Percentiles rank a stretch among this genome's conserved stretches.
Evolutionary conservation across 2,888 invertebrate genomes (phyloP).

Genomic region (Philereme vetulata): DNA sequence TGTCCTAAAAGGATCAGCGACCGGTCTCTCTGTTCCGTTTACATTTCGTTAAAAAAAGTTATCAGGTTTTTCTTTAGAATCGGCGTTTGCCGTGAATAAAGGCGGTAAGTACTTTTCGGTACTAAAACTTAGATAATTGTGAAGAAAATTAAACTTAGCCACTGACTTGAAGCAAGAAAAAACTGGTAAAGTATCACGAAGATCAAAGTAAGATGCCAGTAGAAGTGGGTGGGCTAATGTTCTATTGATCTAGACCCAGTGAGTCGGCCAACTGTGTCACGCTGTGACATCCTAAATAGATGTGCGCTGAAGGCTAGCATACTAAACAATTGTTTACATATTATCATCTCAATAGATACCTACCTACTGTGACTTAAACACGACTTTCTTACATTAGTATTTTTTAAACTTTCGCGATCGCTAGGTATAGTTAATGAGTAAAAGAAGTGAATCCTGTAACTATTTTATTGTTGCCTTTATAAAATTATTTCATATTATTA

Average conservation of each 20-base stretch:
- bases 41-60: not conserved
- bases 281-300: slow-evolving; percentile 10
- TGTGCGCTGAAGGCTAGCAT: slow-evolving; percentile 17
- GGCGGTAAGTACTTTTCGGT: too few relatives aligned
- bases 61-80: too few relatives aligned
- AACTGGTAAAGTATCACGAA: too few relatives aligned
- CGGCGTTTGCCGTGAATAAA: too few relatives aligned
- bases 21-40: slow-evolving; percentile 13
- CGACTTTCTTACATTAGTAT: not conserved
- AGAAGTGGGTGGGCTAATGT: slow-evolving; percentile 14
- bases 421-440: too few relatives aligned
- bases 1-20: slow-evolving; percentile 19
- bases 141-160: too few relatives aligned
- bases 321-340: slow-evolving; percentile 14
- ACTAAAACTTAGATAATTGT: too few relatives aligned
- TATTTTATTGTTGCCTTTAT: too few relatives aligned
- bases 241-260: slow-evolving; percentile 29
- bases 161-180: too few relatives aligned
- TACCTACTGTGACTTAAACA: not conserved
- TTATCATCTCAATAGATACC: slow-evolving; percentile 14
- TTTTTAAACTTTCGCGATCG: too few relatives aligned
- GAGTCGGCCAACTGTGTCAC: slow-evolving; percentile 29
- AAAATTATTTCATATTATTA: too few relatives aligned
- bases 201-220: not conserved
- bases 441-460: too few relatives aligned